Conservation (phyloP, 2,888 invertebrate genomes). For the Helicoverpa assulta region DNA sequence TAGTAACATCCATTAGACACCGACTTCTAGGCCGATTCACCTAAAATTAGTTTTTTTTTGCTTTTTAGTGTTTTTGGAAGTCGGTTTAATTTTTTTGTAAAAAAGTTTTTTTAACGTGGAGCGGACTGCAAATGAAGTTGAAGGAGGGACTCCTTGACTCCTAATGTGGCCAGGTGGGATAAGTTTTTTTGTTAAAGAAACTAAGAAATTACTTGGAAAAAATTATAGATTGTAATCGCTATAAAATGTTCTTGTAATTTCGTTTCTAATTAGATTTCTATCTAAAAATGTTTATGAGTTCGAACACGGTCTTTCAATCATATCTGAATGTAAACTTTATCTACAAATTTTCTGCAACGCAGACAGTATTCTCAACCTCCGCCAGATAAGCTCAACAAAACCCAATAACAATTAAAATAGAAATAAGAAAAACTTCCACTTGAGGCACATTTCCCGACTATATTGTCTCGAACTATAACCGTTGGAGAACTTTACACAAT, state of each 20-base stretch:
- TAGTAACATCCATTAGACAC: too few relatives aligned
- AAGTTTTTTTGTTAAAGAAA: constrained; percentile 12
- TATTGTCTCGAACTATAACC: constrained; percentile 61
- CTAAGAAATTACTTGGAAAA: constrained; percentile 17
- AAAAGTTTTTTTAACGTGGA: constrained; percentile 86
- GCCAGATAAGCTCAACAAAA: neutral
- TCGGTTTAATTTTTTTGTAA: too few relatives aligned
- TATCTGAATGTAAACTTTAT: neutral
- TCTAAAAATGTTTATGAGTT: neutral
- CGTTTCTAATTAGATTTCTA: neutral
- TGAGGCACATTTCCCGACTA: constrained; percentile 41
- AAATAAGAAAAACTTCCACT: constrained; percentile 38
- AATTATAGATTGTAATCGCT: neutral
- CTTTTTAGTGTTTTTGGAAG: too few relatives aligned
- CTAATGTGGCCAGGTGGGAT: constrained; percentile 53
- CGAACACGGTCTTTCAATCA: neutral
- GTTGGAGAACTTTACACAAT: constrained; percentile 64
- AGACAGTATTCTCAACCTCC: neutral
- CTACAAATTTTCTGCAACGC: neutral
- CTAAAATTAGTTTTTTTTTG: too few relatives aligned
- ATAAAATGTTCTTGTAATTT: neutral
- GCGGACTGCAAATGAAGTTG: constrained; percentile 84
- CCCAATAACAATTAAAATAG: constrained; percentile 37
- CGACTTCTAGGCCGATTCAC: too few relatives aligned
- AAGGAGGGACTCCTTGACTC: constrained; percentile 61